Evolutionary conservation across 2,888 invertebrate genomes (phyloP).

Genomic region (Desoria tigrina): DNA sequence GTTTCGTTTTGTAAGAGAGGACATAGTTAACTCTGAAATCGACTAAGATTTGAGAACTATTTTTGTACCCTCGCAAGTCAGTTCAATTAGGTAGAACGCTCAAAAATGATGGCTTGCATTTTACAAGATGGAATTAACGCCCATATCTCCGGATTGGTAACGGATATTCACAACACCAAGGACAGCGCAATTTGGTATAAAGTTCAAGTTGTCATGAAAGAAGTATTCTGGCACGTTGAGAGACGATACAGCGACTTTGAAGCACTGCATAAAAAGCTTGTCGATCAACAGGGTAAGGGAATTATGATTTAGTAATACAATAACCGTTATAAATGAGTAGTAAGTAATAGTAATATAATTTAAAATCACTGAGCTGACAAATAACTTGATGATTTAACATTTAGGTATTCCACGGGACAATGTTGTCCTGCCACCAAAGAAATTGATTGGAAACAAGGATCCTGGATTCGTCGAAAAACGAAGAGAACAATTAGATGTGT

Average conservation of each 20-base stretch:
- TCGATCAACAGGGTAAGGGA: slow-evolving; percentile 74
- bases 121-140: slow-evolving; percentile 44
- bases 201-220: slow-evolving; percentile 53
- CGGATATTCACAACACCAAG: slow-evolving; percentile 46
- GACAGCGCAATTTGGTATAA: slow-evolving; percentile 53
- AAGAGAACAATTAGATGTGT: slow-evolving; percentile 74
- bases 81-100: too few relatives aligned
- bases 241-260: slow-evolving; percentile 89
- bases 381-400: too few relatives aligned
- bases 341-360: too few relatives aligned
- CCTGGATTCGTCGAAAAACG: slow-evolving; percentile 84
- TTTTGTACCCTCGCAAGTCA: too few relatives aligned
- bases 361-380: too few relatives aligned
- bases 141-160: slow-evolving; percentile 49
- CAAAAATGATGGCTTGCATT: slow-evolving; percentile 47
- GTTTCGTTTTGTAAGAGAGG: too few relatives aligned
- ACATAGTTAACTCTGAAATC: too few relatives aligned
- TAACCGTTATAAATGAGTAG: not conserved
- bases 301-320: slow-evolving; percentile 61
- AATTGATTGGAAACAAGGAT: slow-evolving; percentile 85
- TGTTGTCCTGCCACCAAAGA: slow-evolving; percentile 81
- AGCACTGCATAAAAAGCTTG: slow-evolving; percentile 81
- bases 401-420: slow-evolving; percentile 51
- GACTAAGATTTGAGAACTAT: too few relatives aligned
- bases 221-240: slow-evolving; percentile 77